phyloP scores from a whole-genome alignment of 2,888 invertebrate genomes.

The Drepanosiphum platanoidis region DNA sequence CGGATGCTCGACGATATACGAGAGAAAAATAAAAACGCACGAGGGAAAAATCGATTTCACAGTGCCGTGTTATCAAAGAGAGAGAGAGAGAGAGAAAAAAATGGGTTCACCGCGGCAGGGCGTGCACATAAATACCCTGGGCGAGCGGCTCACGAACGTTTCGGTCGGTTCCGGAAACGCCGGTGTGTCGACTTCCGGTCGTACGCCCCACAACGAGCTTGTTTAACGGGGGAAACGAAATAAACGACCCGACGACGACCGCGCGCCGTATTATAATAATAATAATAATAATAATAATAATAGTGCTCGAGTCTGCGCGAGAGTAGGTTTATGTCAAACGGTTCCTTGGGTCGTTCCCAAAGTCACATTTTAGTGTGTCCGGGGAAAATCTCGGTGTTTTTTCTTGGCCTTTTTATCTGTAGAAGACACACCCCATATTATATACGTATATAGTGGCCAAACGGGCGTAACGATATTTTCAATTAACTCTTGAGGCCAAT shows the following conservation, averaged over 20 bases:
- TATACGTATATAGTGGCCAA: background rate
- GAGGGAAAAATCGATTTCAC: constrained; percentile 21
- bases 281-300: too few relatives aligned
- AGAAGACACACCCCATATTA: background rate
- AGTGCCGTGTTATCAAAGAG: background rate
- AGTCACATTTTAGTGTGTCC: background rate
- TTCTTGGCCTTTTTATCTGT: background rate
- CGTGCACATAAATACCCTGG: constrained; percentile 16
- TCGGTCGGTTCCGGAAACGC: constrained; percentile 37
- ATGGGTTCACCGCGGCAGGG: background rate
- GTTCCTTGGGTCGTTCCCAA: background rate
- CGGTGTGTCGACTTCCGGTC: constrained; percentile 25
- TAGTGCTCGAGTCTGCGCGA: background rate
- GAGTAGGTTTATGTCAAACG: background rate
- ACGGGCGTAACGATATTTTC: background rate
- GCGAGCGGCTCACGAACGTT: background rate
- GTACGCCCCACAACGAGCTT: background rate
- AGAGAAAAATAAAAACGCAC: background rate
- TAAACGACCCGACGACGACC: background rate
- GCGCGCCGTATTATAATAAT: too few relatives aligned
- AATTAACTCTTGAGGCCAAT: background rate
- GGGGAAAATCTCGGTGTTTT: background rate
- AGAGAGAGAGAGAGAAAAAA: background rate
- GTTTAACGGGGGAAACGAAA: background rate
- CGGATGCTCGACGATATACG: background rate